Evolutionary conservation across 2,113 vertebrate species (phyloP), one percentile per base, ranked within the genome.

Genomic region (Lipotes vexillifer): DNA sequence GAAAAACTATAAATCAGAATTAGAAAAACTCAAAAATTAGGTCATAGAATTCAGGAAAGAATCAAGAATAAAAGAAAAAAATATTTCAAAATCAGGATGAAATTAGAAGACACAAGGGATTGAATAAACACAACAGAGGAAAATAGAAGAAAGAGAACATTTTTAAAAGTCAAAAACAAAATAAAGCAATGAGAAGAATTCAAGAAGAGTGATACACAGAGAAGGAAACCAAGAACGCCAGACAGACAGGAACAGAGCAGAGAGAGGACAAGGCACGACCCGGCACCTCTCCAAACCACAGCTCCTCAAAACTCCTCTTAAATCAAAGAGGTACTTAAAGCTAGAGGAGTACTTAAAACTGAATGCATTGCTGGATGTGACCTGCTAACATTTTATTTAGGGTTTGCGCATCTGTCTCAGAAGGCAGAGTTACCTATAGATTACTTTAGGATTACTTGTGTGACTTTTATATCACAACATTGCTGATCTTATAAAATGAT

Each of bases 1-100:
- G 15, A 49, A 90, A 75, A 89, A 82, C 82, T 5, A 78, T 66
- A 90, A 91, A 66, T 75, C 66, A 72, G 72, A 96, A 89, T 91
- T 55, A 94, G 63, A 87, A 83, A 82, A 90, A 88, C 41, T 65
- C 10, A 77, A 88, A 69, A 69, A 44, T 81, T 11, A 89, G 18
- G 66, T 89, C 83, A 90, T 1, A 86, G 21, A 86, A 89, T 23
- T 86, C 69, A 78, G 36, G 36, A 49, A 90, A 63, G 57, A 82
- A 57, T 21, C n/a, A 8, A 18, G 23, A 90, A 41, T 74, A 52
- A 65, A 92, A 74, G n/a, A 44, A 72, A 84, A 84, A 82, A 69
- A 27, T 74, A 36, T 82, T 89, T 89, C 18, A 77, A 82, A 88
- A 13, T 81, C n/a, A 83, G 82, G 59, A 86, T 92, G 66, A 82